phyloP scores from a whole-genome alignment of 2,113 vertebrate genomes.

The Sterrhoptilus dennistouni region DNA sequence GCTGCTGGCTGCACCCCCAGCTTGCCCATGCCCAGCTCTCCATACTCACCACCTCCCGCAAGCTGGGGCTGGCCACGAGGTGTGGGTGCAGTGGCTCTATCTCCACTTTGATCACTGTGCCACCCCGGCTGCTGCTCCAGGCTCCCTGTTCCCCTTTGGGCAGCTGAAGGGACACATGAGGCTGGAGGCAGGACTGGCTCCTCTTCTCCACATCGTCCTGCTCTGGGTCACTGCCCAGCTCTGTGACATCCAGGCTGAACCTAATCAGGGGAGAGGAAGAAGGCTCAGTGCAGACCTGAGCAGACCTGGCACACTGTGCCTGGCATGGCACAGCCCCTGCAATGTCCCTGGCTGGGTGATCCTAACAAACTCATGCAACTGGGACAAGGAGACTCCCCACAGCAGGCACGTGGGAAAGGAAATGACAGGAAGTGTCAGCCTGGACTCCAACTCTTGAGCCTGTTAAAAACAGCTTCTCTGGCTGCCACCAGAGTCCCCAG shows the following conservation, averaged over 20 bases:
- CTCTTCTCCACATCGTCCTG: slow-evolving; percentile 66
- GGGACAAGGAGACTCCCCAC: background rate
- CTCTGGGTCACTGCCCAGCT: slow-evolving; percentile 79
- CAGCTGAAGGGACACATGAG: slow-evolving; percentile 50
- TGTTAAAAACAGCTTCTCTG: background rate
- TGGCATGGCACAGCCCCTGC: background rate
- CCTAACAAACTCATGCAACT: background rate
- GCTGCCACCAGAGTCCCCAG: background rate
- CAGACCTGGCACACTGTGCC: background rate
- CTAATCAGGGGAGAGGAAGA: slow-evolving; percentile 57
- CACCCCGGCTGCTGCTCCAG: background rate
- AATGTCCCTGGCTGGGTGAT: background rate
- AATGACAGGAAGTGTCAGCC: background rate
- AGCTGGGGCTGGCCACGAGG: background rate
- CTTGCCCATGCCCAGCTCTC: accelerated
- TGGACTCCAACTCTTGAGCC: background rate
- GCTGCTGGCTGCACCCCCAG: background rate
- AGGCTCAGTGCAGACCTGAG: background rate
- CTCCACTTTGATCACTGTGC: slow-evolving; percentile 29
- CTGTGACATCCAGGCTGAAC: slow-evolving; percentile 80
- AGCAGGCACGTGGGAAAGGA: background rate
- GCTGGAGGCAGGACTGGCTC: background rate
- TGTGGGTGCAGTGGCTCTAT: background rate
- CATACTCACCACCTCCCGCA: slow-evolving; percentile 21
- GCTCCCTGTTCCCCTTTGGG: background rate